Evolutionary conservation across 2,113 vertebrate species (phyloP).

Genomic region (Hypanus sabinus): DNA sequence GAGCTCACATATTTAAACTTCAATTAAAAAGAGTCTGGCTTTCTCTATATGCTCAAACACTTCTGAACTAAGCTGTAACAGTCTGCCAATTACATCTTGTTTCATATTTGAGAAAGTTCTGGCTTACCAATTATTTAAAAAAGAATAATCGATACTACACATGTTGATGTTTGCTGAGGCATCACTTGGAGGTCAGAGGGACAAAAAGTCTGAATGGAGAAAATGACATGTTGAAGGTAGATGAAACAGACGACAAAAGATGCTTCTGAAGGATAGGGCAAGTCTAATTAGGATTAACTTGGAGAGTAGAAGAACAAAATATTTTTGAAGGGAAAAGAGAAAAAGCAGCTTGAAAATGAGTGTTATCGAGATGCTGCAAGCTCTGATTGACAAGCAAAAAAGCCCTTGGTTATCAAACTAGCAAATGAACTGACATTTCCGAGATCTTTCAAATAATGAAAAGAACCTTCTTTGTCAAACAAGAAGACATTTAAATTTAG

Average conservation of each 20-base stretch:
- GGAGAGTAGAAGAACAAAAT: not conserved
- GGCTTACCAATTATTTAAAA: not conserved
- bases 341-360: not conserved
- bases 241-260: not conserved
- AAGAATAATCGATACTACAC: not conserved
- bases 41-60: not conserved
- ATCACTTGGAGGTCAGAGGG: not conserved
- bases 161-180: not conserved
- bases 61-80: not conserved
- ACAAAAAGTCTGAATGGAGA: too few relatives aligned
- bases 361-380: not conserved
- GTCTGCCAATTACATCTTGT: not conserved
- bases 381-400: not conserved
- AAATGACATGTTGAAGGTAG: not conserved
- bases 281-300: not conserved
- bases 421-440: not conserved
- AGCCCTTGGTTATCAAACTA: not conserved
- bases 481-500: not conserved
- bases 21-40: not conserved
- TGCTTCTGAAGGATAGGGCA: not conserved
- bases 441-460: not conserved
- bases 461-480: not conserved
- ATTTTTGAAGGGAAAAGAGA: not conserved
- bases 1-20: not conserved
- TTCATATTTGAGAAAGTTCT: not conserved